Evolutionary conservation across 2,888 invertebrate species (phyloP), one percentile per base, ranked within the genome.

Genomic region (Ceriagrion tenellum): DNA sequence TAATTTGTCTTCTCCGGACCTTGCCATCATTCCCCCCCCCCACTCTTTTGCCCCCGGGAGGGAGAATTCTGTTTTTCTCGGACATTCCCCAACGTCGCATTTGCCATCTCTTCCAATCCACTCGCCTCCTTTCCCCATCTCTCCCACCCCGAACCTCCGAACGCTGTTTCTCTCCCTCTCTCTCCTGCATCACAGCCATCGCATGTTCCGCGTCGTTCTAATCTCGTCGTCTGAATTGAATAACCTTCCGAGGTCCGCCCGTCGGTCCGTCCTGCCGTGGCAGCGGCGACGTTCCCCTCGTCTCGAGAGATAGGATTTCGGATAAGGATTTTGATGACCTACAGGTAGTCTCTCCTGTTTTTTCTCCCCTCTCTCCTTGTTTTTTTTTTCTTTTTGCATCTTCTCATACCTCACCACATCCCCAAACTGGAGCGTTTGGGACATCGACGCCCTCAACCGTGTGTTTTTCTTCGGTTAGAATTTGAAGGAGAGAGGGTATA

Each of bases 321-420:
- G 30, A 81, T 81, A 81, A 81, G 74, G 74, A 81, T 81, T 81
- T 81, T 81, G 81, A 81, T 81, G 81, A 81, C 81, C 81, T 74
- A 74, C 74, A 74, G 74, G 74, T 74, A 74, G 30, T 30, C 63
- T n/a, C n/a, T 47, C 47, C 47, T 8, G 47, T 47, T 2, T 47
- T 47, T 47, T 47, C 8, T 47, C 8, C 8, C 8, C 47, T 47
- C 47, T 4, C 69, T 69, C 23, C 1, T 10, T 59, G 20, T 81
- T 35, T 81, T 81, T 8, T 81, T 81, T 69, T 69, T 35, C 18
- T 35, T 81, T 26, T 81, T 35, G 10, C 30, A 1, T 81, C 35
- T 81, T 30, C 10, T 30, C n/a, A 20, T 63, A 13, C 23, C 23
- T 23, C 4, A 20, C 23, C 23, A 26, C 26, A 8, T 81, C 30